These are phyloP conservation scores for Apostichopus californicus DNA, from an alignment of 35 echinoderm and acorn worm species.

Conservation along the genomic window DNA sequence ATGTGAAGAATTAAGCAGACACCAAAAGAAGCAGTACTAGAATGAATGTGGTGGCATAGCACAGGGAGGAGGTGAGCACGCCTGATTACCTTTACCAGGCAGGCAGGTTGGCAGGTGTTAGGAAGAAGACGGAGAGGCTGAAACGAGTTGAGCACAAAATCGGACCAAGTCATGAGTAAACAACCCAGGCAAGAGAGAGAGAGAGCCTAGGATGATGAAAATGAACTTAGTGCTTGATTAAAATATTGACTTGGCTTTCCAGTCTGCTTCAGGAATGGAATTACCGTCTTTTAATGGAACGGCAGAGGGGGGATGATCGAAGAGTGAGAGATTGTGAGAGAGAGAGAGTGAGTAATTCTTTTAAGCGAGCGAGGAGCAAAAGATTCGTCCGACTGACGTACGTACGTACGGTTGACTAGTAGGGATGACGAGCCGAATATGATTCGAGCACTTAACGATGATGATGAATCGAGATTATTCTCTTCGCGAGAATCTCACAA, in stretches of 20 bases:
- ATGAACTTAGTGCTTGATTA: slow-evolving; percentile 46
- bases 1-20: slow-evolving; percentile 38
- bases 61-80: not conserved
- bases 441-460: not conserved
- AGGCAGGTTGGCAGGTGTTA: slow-evolving; percentile 29
- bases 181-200: not conserved
- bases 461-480: slow-evolving; percentile 20
- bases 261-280: not conserved
- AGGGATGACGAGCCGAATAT: not conserved
- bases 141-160: slow-evolving; percentile 47
- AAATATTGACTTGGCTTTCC: slow-evolving; percentile 51
- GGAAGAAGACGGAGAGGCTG: slow-evolving; percentile 11
- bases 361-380: not conserved
- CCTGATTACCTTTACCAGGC: slow-evolving; percentile 31
- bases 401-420: too few species aligned
- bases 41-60: not conserved
- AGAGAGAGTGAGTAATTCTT: not conserved
- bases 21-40: not conserved
- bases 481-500: not conserved
- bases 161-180: slow-evolving; percentile 46
- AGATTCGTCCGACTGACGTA: too few species aligned
- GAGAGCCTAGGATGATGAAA: not conserved
- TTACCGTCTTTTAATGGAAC: not conserved
- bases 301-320: too few species aligned
- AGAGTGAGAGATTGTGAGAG: not conserved